Evolutionary conservation across 2,113 vertebrate species (phyloP).

Genomic region (Ptychochromis oligacanthus): DNA sequence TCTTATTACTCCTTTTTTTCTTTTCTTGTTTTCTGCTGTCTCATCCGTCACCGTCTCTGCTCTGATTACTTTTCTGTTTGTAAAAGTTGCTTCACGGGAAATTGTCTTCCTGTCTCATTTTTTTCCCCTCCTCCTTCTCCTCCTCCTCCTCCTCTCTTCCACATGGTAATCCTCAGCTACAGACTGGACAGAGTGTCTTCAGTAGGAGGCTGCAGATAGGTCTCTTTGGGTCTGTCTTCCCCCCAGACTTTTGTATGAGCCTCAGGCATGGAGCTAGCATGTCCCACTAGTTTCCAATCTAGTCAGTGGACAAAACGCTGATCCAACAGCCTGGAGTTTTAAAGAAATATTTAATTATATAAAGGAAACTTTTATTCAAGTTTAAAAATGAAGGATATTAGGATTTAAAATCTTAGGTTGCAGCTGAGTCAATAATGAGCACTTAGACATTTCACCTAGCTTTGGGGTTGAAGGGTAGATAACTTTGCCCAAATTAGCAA

Average conservation of each 20-base stretch:
- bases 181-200: conserved; percentile 18
- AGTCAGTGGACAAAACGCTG: not conserved
- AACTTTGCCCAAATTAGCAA: not conserved
- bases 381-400: not conserved
- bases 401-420: not conserved
- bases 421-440: not conserved
- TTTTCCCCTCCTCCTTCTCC: not conserved
- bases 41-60: conserved; percentile 16
- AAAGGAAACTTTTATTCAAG: not conserved
- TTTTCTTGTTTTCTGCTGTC: conserved; percentile 25
- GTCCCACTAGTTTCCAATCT: conserved; percentile 8
- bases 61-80: conserved; percentile 18
- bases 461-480: not conserved
- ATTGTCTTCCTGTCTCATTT: conserved; percentile 19
- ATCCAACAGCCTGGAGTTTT: not conserved
- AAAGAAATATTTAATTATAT: not conserved
- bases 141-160: not conserved
- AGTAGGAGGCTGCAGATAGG: not conserved
- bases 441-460: not conserved
- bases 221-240: not conserved
- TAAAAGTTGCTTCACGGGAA: conserved; percentile 31
- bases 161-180: conserved; percentile 21
- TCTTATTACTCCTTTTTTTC: too few species aligned
- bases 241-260: conserved; percentile 9
- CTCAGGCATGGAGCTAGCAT: conserved; percentile 10